These are phyloP conservation scores for Pangasianodon hypophthalmus DNA, from an alignment of 2,113 vertebrate genomes.

Conservation along the genomic window DNA sequence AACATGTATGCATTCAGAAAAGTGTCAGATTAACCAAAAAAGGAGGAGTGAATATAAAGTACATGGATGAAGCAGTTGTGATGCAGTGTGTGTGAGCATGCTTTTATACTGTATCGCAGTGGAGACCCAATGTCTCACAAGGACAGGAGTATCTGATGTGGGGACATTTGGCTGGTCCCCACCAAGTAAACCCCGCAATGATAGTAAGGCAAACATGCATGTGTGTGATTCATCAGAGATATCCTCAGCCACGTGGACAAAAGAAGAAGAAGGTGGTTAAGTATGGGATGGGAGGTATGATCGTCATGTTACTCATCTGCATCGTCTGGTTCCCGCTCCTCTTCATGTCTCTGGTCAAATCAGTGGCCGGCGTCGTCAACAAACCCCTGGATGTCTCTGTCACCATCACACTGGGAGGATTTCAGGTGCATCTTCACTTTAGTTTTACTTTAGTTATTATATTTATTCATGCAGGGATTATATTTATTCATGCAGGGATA, in stretches of 20 bases:
- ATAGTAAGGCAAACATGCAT: not conserved
- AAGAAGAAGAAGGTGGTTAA: conserved; percentile 93
- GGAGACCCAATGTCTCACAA: not conserved
- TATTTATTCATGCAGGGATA: not conserved
- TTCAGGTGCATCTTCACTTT: conserved; percentile 77
- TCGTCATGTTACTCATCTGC: conserved; percentile 87
- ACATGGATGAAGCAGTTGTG: not conserved
- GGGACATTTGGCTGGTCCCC: not conserved
- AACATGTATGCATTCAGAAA: not conserved
- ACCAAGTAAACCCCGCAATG: not conserved
- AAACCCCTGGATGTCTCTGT: conserved; percentile 87
- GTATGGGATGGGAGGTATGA: conserved; percentile 92
- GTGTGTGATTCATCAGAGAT: conserved; percentile 74
- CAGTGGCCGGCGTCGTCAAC: conserved; percentile 88
- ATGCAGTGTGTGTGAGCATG: not conserved
- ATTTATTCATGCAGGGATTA: not conserved
- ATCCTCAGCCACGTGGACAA: conserved; percentile 87
- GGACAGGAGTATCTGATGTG: not conserved
- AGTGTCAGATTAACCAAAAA: not conserved
- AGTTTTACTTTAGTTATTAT: not conserved
- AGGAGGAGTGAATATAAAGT: not conserved
- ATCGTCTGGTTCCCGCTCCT: conserved; percentile 92
- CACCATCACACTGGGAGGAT: conserved; percentile 87
- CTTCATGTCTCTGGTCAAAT: conserved; percentile 92
- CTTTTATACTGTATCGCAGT: not conserved